Evolutionary conservation across 2,888 invertebrate species (phyloP), one percentile per base, ranked within the genome.

Genomic region (Drosophila trichaetosa): DNA sequence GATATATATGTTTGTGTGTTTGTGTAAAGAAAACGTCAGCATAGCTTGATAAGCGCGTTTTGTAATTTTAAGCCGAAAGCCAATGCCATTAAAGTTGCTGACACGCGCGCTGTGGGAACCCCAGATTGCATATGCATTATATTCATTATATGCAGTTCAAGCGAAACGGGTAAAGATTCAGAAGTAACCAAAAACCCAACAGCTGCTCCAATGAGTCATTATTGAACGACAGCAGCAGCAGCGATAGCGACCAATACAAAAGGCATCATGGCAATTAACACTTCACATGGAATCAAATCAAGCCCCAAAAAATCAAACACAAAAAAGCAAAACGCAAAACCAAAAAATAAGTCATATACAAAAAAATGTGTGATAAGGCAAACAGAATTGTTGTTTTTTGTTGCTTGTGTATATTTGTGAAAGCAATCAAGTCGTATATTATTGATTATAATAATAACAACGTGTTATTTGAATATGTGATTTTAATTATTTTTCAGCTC

Each of bases 221-320:
- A 27, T 31, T 42, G 24, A 33, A 54, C 42, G 38, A 36, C 62
- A 62, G 56, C 54, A 60, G 33, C 46, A 46, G 21, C 21, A 36
- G 52, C 61, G 60, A 69, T 40, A 69, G 29, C 36, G 34, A 61
- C 21, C 64, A 69, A 71, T 42, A 67, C 57, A 63, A 77, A 67
- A 67, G 56, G 68, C 77, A 83, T 87, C 76, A 74, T 63, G 74
- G 64, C 82, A 87, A 89, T 84, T 84, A 84, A 57, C 84, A 89
- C 84, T 87, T 83, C 67, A 73, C 76, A 73, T 79, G 73, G 73
- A 86, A 76, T 80, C 76, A 72, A 80, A 89, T 87, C 87, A 79
- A 81, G 75, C 72, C 72, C 56, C 11, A 56, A 61, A 88, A 88
- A 79, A 76, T 79, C 87, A 80, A 77, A 74, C 54, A 73, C 74